Evolutionary conservation across 2,113 vertebrate species (phyloP).

Genomic region (Actenoides hombroni): DNA sequence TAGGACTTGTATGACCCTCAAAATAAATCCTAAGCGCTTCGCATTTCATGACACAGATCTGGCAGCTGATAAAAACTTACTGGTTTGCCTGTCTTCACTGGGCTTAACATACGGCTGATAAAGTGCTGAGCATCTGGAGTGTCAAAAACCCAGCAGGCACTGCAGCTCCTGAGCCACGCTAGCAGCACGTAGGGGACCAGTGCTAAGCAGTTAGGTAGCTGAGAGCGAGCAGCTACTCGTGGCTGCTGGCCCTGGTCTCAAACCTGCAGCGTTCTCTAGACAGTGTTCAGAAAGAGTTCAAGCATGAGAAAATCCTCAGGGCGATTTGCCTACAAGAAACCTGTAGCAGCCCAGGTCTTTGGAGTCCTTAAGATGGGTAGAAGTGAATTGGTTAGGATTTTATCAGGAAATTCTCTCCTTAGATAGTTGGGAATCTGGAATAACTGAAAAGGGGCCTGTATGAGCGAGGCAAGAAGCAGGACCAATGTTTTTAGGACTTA

Average conservation of each 20-base stretch:
- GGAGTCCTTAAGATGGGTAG: background rate
- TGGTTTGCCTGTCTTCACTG: background rate
- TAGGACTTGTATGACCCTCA: background rate
- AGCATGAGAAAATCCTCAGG: background rate
- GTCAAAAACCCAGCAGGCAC: background rate
- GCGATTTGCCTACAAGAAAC: background rate
- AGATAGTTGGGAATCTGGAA: background rate
- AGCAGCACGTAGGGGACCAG: accelerated
- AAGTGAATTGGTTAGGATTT: background rate
- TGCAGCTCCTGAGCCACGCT: background rate
- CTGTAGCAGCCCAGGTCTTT: background rate
- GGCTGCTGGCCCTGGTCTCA: background rate
- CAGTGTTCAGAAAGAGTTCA: accelerated
- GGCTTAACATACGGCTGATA: background rate
- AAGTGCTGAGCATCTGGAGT: background rate
- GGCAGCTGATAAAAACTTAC: background rate
- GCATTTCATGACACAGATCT: background rate
- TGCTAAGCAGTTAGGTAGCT: accelerated
- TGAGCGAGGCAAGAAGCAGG: background rate
- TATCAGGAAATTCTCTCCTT: background rate
- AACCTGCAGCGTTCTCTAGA: accelerated
- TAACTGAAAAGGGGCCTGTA: background rate
- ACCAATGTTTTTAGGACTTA: background rate
- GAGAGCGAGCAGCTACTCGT: background rate
- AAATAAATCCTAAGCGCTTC: background rate